Evolutionary conservation across 30 jellyfish, hydroid and myxozoan genomes (phyloP), one percentile per base, ranked within the genome.

Genomic region (Aurelia sp.): DNA sequence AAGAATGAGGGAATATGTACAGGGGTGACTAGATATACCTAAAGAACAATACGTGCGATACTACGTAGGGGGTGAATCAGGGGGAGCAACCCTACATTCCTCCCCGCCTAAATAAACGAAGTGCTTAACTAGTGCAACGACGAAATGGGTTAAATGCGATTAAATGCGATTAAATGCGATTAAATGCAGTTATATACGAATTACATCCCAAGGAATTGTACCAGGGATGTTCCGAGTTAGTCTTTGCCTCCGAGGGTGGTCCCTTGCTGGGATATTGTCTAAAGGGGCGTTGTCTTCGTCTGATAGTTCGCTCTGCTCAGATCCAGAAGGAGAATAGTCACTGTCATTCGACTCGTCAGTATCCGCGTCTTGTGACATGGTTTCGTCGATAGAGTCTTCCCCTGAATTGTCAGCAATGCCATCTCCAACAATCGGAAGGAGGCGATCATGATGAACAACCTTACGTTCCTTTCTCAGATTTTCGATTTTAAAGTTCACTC

Each of bases 1-100:
- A 52, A 66, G 77, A 66, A 66, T 66, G 77, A 57, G 48, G 40
- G 40, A n/a, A 5, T 66, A 66, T 11, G 77, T 24, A 66, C 77
- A 57, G n/a, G 3, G 40, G 4, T 4, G 40, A 24, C 40, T 66
- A 66, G 57, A 66, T n/a, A 17, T 11, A 57, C 52, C 57, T 22
- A 66, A 9, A 24, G 77, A 24, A 52, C 31, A 52, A 20, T 62
- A 57, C 57, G 77, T 21, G 13, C 57, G 40, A 66, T 11, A 13
- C 20, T 18, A 66, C 40, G 52, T 30, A 66, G 77, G 77, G 77
- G 77, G 51, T 7, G 6, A 7, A 57, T 0, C 40, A 66, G 41
- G 33, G 33, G 33, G 33, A 27, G 33, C 33, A 27, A 66, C 15
- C 77, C 57, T 66, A 66, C 77, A 66, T 66, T 66, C 77, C 77